These are phyloP conservation scores for Aegypius monachus DNA, from an alignment of 2,113 vertebrate species.

Conservation along the genomic window DNA sequence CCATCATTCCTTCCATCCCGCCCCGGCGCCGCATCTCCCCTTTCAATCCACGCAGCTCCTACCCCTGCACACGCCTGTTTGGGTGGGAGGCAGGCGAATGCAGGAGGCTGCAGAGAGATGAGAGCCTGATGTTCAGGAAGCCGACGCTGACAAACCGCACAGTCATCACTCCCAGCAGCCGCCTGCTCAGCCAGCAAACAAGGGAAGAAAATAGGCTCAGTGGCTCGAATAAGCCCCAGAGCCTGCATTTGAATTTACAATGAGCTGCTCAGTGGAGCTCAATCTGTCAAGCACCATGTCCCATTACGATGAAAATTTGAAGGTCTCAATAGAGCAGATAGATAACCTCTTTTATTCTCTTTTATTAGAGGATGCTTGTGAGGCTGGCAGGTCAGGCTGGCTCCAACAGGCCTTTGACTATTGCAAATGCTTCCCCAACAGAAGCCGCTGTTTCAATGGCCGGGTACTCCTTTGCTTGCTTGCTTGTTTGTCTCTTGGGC, in stretches of 20 bases:
- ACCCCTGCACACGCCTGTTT: not conserved
- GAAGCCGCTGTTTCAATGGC: not conserved
- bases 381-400: not conserved
- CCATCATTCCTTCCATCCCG: not conserved
- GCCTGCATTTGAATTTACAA: slow-evolving; percentile 23
- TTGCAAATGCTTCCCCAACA: not conserved
- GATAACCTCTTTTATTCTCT: not conserved
- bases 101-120: not conserved
- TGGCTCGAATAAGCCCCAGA: not conserved
- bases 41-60: not conserved
- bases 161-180: not conserved
- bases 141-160: not conserved
- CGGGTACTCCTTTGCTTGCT: not conserved
- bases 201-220: not conserved
- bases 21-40: not conserved
- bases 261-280: slow-evolving; percentile 14
- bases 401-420: not conserved
- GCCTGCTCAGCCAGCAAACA: not conserved
- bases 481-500: not conserved
- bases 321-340: not conserved
- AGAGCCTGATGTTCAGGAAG: not conserved
- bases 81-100: not conserved
- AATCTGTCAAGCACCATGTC: slow-evolving; percentile 28
- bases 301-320: slow-evolving; percentile 28
- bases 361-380: not conserved